phyloP scores from a whole-genome alignment of 2,797 vertebrate species.

The Enteromius anoplus region DNA sequence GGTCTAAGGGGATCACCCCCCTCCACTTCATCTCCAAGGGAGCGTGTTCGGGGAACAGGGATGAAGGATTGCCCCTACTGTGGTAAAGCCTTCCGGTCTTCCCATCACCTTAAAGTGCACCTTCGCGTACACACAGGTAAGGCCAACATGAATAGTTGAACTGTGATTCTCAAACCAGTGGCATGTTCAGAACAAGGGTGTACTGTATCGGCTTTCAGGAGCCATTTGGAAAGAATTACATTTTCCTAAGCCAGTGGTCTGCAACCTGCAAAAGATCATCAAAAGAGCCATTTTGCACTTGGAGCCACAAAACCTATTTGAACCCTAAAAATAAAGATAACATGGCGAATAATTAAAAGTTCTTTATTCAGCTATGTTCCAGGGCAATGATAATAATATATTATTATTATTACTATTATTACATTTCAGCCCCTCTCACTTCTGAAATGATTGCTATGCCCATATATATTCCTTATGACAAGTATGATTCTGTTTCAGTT shows the following conservation, averaged over 20 bases:
- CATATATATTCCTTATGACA: too few relatives aligned
- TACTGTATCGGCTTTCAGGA: neutral
- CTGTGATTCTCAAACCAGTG: neutral
- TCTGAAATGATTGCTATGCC: too few relatives aligned
- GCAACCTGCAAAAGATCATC: neutral
- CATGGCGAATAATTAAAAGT: neutral
- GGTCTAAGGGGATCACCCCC: slow-evolving; percentile 71
- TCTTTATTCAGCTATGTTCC: too few relatives aligned
- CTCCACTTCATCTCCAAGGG: slow-evolving; percentile 72
- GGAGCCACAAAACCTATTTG: neutral
- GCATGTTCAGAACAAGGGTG: neutral
- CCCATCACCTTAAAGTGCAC: slow-evolving; percentile 95
- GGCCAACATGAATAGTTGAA: slow-evolving; percentile 27
- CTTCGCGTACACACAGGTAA: slow-evolving; percentile 94
- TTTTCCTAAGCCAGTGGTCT: neutral
- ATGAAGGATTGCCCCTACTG: slow-evolving; percentile 95
- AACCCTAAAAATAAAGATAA: neutral
- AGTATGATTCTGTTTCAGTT: neutral
- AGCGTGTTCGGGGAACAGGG: slow-evolving; percentile 83
- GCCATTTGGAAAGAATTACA: neutral
- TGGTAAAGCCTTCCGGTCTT: slow-evolving; percentile 92
- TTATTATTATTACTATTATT: too few relatives aligned
- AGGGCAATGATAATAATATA: too few relatives aligned
- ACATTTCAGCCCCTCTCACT: too few relatives aligned
- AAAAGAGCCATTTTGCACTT: neutral